Conservation (phyloP, 2,888 invertebrate genomes). For the Drosophila mayaguana region DNA sequence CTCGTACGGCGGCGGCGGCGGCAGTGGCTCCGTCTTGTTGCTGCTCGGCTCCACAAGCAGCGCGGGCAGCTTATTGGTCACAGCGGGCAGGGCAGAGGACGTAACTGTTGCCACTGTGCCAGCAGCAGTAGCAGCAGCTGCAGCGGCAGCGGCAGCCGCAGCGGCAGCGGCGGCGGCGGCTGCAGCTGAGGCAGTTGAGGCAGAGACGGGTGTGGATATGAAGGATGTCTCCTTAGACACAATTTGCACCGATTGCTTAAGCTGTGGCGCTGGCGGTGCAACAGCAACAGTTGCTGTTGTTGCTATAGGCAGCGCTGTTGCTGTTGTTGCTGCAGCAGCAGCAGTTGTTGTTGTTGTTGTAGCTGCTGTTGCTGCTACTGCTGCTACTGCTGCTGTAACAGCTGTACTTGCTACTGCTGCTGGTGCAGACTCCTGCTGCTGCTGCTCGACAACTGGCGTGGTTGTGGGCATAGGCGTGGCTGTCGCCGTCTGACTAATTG, state of each 20-base stretch:
- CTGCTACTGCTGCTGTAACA: conserved; percentile 5
- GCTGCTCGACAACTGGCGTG: conserved; percentile 31
- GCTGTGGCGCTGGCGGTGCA: conserved; percentile 19
- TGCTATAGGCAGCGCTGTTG: conserved; percentile 1
- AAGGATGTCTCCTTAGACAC: conserved; percentile 87
- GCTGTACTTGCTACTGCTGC: conserved; percentile 74
- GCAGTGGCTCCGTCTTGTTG: conserved; percentile 41
- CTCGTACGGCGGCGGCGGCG: conserved; percentile 60
- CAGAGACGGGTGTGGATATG: conserved; percentile 85
- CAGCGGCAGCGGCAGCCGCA: conserved; percentile 8
- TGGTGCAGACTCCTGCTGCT: conserved; percentile 60
- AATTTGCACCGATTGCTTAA: conserved; percentile 80
- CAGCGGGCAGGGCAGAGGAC: conserved; percentile 14
- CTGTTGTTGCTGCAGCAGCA: background rate
- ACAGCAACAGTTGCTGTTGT: conserved; percentile 4
- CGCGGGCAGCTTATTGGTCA: conserved; percentile 46
- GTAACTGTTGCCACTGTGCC: background rate
- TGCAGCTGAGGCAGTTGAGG: background rate
- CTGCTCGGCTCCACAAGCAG: conserved; percentile 34
- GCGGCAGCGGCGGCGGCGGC: conserved; percentile 7
- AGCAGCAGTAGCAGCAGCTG: conserved; percentile 1
- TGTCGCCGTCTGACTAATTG: conserved; percentile 39
- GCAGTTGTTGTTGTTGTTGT: conserved; percentile 84
- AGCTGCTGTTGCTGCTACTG: conserved; percentile 45
- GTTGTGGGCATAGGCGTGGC: conserved; percentile 15